Evolutionary conservation across 92 coral and sea anemone genomes (phyloP).

Genomic region (Palythoa heliodiscus): DNA sequence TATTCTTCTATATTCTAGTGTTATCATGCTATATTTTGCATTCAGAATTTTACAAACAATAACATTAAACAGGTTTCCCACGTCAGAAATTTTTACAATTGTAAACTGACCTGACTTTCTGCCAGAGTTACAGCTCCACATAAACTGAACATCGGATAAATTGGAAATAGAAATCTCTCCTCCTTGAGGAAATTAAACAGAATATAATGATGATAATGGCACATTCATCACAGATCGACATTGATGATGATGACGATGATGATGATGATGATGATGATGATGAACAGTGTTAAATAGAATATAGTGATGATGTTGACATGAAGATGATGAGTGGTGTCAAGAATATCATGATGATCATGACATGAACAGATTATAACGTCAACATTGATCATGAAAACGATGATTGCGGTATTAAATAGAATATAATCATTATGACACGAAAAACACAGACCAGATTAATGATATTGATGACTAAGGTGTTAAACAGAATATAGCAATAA

Average conservation of each 20-base stretch:
- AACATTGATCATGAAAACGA: too few relatives aligned
- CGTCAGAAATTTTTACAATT: neutral
- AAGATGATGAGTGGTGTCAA: neutral
- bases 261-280: too few relatives aligned
- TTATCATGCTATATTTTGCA: too few relatives aligned
- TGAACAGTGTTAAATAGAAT: too few relatives aligned
- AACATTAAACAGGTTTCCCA: neutral
- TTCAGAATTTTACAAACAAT: too few relatives aligned
- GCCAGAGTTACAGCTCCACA: constrained; percentile 90
- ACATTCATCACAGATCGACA: neutral
- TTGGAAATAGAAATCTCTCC: constrained; percentile 92
- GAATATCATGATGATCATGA: neutral
- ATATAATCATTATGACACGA: too few relatives aligned
- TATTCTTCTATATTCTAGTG: too few relatives aligned
- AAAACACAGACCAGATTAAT: too few relatives aligned
- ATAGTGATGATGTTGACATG: neutral
- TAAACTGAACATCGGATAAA: constrained; percentile 80
- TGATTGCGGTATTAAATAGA: too few relatives aligned
- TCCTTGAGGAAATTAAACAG: constrained; percentile 56
- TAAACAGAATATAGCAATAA: too few relatives aligned
- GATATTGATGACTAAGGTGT: too few relatives aligned
- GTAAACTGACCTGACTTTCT: constrained; percentile 72
- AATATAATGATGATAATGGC: neutral
- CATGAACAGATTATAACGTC: neutral
- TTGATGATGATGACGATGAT: neutral